These are phyloP conservation scores for Ibidorhyncha struthersii DNA, from an alignment of 2,113 vertebrate species.

Conservation along the genomic window DNA sequence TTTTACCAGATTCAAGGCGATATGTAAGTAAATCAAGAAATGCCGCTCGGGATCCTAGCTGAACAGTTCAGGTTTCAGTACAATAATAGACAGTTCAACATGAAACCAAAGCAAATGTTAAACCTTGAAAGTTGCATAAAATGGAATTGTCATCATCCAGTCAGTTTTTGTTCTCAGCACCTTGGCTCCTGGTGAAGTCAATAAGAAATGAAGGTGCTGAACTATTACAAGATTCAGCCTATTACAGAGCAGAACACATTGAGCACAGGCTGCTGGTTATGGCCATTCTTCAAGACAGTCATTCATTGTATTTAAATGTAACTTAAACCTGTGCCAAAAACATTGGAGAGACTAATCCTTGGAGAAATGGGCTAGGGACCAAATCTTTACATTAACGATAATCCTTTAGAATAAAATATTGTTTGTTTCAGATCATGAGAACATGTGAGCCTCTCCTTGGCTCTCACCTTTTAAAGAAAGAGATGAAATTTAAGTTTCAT, in stretches of 20 bases:
- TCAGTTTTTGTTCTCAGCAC: not conserved
- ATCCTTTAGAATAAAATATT: slow-evolving; percentile 11
- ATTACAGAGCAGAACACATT: not conserved
- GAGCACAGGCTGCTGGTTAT: not conserved
- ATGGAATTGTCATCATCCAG: not conserved
- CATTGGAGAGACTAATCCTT: not conserved
- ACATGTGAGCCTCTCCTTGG: not conserved
- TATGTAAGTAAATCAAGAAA: not conserved
- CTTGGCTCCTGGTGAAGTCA: not conserved
- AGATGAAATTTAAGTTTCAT: not conserved
- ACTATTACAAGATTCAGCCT: not conserved
- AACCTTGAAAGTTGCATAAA: not conserved
- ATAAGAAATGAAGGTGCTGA: not conserved
- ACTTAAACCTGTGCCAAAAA: not conserved
- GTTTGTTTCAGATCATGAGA: not conserved
- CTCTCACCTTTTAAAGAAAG: not conserved
- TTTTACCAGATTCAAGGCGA: not conserved
- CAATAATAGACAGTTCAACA: not conserved
- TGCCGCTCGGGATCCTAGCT: accelerated
- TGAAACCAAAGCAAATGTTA: not conserved
- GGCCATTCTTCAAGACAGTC: not conserved
- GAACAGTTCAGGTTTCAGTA: not conserved
- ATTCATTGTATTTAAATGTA: not conserved
- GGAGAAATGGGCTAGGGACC: not conserved
- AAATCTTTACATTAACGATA: not conserved